Conservation (phyloP, 2,888 invertebrate species). For the Drosophila eohydei region DNA sequence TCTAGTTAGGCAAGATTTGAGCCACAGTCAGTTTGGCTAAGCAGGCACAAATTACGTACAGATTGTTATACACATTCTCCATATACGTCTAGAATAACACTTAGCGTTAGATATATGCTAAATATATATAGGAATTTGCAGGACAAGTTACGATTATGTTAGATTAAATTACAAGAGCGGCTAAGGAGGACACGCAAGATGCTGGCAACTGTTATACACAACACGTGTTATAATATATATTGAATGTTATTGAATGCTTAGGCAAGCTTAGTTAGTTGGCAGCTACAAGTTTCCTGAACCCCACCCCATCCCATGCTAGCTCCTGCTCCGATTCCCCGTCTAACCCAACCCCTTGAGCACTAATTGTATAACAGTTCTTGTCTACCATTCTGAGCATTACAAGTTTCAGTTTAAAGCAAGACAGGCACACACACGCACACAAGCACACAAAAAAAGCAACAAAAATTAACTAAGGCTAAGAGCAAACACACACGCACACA, state of each 20-base stretch:
- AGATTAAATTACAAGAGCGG: conserved; percentile 53
- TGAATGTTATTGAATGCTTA: conserved; percentile 15
- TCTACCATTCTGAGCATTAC: conserved; percentile 72
- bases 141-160: conserved; percentile 14
- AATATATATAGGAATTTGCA: conserved; percentile 46
- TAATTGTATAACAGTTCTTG: conserved; percentile 53
- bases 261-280: conserved; percentile 49
- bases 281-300: conserved; percentile 41
- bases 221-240: background rate
- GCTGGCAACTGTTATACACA: conserved; percentile 39
- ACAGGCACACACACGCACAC: conserved; percentile 16
- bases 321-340: background rate
- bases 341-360: conserved; percentile 12
- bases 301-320: background rate
- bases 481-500: conserved; percentile 11
- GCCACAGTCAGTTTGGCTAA: conserved; percentile 41
- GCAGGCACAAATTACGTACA: conserved; percentile 33
- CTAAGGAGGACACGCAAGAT: conserved; percentile 28
- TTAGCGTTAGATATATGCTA: conserved; percentile 31
- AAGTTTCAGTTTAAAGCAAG: conserved; percentile 76
- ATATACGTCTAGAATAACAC: conserved; percentile 45
- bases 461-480: conserved; percentile 38
- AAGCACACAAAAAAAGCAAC: conserved; percentile 10
- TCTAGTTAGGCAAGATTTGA: conserved; percentile 42
- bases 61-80: conserved; percentile 26